Evolutionary conservation across 2,113 vertebrate species (phyloP).

Genomic region (Alectura lathami): DNA sequence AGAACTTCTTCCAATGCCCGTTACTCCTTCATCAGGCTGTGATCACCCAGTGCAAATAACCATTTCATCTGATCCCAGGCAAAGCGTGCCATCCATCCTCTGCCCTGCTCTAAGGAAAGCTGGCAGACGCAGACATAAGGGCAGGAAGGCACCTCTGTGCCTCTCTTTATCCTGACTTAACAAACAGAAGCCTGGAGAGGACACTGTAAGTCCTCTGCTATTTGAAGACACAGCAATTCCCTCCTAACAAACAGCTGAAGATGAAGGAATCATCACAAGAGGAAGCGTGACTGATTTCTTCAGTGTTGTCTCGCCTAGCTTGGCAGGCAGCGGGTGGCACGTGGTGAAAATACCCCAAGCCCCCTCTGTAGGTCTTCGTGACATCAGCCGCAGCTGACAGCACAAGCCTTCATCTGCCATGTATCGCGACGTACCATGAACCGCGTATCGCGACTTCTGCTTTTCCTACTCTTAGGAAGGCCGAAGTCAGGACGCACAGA

Average conservation of each 20-base stretch:
- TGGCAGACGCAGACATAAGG: background rate
- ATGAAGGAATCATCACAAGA: background rate
- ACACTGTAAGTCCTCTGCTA: background rate
- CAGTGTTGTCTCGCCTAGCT: background rate
- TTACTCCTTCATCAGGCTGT: background rate
- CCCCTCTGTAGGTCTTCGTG: background rate
- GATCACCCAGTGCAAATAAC: background rate
- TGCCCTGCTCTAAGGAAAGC: background rate
- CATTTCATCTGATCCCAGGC: background rate
- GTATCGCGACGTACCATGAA: fast-evolving
- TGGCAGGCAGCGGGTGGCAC: background rate
- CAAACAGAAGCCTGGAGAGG: background rate
- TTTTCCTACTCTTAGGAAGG: background rate
- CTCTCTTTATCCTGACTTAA: background rate
- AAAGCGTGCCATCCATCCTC: background rate
- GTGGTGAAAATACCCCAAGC: background rate
- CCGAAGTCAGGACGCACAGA: background rate
- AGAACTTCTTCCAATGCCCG: background rate
- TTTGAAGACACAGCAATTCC: background rate
- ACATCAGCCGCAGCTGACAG: background rate
- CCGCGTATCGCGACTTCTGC: fast-evolving
- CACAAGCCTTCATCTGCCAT: background rate
- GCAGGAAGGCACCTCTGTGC: background rate
- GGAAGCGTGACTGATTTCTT: background rate
- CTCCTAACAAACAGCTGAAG: background rate